Conservation (phyloP, 2,113 vertebrate genomes). For the Cololabis saira region DNA sequence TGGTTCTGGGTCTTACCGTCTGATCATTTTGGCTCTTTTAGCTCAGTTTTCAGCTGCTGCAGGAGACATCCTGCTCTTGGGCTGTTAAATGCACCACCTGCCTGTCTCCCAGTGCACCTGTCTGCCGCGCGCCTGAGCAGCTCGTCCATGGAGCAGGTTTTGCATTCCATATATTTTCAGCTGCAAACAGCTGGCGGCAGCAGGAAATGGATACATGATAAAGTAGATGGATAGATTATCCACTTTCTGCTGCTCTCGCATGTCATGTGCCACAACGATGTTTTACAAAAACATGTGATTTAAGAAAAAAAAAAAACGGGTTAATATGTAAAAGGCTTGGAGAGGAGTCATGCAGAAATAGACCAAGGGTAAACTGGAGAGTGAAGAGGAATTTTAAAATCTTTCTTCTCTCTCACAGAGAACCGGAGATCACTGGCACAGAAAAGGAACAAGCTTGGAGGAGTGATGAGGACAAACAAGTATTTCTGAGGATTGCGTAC, state of each 20-base stretch:
- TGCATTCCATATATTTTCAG: neutral
- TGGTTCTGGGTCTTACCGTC: too few relatives aligned
- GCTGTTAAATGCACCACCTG: neutral
- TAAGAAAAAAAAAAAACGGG: too few relatives aligned
- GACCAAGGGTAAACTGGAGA: too few relatives aligned
- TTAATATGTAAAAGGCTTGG: too few relatives aligned
- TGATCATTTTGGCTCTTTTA: too few relatives aligned
- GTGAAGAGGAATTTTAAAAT: too few relatives aligned
- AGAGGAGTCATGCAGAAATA: too few relatives aligned
- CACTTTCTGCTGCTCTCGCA: neutral
- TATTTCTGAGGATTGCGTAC: too few relatives aligned
- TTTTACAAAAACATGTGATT: slow-evolving; percentile 1
- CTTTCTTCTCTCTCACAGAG: too few relatives aligned
- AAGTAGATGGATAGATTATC: neutral
- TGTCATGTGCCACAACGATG: neutral
- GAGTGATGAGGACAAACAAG: too few relatives aligned
- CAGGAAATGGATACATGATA: neutral
- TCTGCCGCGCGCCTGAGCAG: neutral
- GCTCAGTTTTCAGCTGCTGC: neutral
- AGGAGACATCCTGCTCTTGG: neutral
- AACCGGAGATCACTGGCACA: too few relatives aligned
- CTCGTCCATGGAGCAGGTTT: neutral
- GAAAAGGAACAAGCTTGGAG: too few relatives aligned
- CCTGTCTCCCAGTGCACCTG: neutral
- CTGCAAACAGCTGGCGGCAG: neutral